phyloP scores from a whole-genome alignment of 2,113 vertebrate genomes.

The Plecotus auritus region DNA sequence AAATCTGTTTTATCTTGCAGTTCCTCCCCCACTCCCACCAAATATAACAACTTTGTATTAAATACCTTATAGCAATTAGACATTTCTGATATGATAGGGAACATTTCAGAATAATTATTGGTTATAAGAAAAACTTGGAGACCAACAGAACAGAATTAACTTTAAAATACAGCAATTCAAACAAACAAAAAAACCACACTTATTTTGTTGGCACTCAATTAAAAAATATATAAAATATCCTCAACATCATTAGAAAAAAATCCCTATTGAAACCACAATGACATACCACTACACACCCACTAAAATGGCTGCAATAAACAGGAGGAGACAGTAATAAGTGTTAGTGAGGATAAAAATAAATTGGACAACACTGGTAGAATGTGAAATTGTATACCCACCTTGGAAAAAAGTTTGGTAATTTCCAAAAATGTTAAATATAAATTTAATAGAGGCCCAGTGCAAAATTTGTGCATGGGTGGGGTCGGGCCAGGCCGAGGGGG shows the following conservation, averaged over 20 bases:
- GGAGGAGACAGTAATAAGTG: background rate
- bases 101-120: constrained; percentile 7
- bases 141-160: background rate
- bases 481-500: accelerated
- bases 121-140: background rate
- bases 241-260: background rate
- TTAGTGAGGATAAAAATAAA: background rate
- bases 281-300: background rate
- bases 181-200: background rate
- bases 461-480: too few relatives aligned
- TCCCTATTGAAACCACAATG: background rate
- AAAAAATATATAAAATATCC: background rate
- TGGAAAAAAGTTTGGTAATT: background rate
- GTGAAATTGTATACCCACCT: background rate
- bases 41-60: background rate
- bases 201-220: background rate
- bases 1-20: background rate
- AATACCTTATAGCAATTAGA: background rate
- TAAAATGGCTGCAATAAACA: background rate
- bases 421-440: background rate
- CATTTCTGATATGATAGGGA: background rate
- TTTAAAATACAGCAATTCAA: background rate
- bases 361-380: background rate
- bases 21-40: background rate
- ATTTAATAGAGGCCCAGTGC: background rate